phyloP scores from a whole-genome alignment of 2,888 invertebrate genomes.

The Pharmacophagus antenor region DNA sequence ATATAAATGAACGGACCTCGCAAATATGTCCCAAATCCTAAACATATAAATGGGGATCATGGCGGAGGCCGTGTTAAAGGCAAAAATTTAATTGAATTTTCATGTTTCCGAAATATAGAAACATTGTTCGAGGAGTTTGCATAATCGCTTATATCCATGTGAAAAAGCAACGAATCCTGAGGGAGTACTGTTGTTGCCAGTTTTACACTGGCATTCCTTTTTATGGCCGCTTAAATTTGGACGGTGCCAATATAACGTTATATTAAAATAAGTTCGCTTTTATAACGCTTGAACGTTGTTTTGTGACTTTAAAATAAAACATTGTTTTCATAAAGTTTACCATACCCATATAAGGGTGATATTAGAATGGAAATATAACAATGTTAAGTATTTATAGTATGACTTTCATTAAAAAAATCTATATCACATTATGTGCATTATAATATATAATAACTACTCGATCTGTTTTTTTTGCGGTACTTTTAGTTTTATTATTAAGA shows the following conservation, averaged over 20 bases:
- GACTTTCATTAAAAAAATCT: no score
- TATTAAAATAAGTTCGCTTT: slow-evolving; percentile 31
- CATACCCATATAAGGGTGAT: no score
- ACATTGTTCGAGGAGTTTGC: slow-evolving; percentile 27
- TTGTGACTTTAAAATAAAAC: neutral
- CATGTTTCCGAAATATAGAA: slow-evolving; percentile 24
- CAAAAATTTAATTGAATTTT: slow-evolving; percentile 32
- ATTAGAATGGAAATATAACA: no score
- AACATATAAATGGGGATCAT: slow-evolving; percentile 30
- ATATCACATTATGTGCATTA: no score
- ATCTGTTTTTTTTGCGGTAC: no score
- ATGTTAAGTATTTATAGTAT: no score
- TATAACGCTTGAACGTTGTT: slow-evolving; percentile 1
- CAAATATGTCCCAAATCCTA: slow-evolving; percentile 31
- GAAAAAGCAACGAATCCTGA: slow-evolving; percentile 42
- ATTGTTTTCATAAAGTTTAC: neutral
- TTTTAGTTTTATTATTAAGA: no score
- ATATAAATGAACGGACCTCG: slow-evolving; percentile 31
- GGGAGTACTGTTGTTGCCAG: slow-evolving; percentile 45
- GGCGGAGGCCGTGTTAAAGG: slow-evolving; percentile 23
- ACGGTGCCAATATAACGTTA: slow-evolving; percentile 40
- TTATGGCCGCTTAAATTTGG: slow-evolving; percentile 52
- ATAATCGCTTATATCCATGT: slow-evolving; percentile 47
- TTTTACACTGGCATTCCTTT: slow-evolving; percentile 61
- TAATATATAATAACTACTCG: no score